Percentiles rank a stretch among this genome's conserved stretches.
Evolutionary conservation across 2,113 vertebrate genomes (phyloP).

Genomic region (Hyla sarda): DNA sequence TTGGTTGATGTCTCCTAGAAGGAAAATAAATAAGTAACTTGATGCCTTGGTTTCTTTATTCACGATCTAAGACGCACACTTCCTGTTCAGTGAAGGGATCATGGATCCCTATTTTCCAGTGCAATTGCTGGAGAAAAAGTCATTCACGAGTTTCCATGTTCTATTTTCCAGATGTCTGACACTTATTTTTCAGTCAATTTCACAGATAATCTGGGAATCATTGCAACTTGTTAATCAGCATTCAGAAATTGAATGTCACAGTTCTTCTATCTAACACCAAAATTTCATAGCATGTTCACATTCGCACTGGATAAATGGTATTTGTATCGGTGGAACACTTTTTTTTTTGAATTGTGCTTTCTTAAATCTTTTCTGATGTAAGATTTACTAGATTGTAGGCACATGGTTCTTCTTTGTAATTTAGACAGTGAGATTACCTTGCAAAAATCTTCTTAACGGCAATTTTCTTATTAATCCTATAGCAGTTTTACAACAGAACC

Average conservation of each 20-base stretch:
- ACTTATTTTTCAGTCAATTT: slow-evolving; percentile 49
- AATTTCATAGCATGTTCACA: slow-evolving; percentile 37
- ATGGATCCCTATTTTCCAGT: slow-evolving; percentile 49
- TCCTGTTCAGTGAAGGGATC: slow-evolving; percentile 39
- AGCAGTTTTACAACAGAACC: not conserved
- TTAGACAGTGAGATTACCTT: slow-evolving; percentile 12
- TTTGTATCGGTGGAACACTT: slow-evolving; percentile 1
- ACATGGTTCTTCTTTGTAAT: slow-evolving; percentile 16
- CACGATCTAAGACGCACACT: not conserved
- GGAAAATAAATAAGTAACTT: slow-evolving; percentile 23
- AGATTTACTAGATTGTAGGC: slow-evolving; percentile 15
- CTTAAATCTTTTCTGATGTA: not conserved
- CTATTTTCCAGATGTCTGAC: slow-evolving; percentile 50
- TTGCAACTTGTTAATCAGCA: slow-evolving; percentile 49
- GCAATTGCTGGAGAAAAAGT: slow-evolving; percentile 38
- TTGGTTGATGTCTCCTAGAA: not conserved
- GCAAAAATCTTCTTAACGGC: slow-evolving; percentile 7
- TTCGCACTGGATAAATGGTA: slow-evolving; percentile 33
- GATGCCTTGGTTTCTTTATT: slow-evolving; percentile 28
- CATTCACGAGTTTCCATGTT: slow-evolving; percentile 33
- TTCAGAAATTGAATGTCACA: slow-evolving; percentile 19
- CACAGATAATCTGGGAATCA: slow-evolving; percentile 35
- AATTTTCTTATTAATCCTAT: slow-evolving; percentile 5
- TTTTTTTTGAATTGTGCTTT: slow-evolving; percentile 20
- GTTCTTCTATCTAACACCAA: slow-evolving; percentile 28